A percentile compares a stretch with the other conserved stretches of the same genome.
phyloP scores from a whole-genome alignment of 2,797 vertebrate genomes.

The Melanogrammus aeglefinus region DNA sequence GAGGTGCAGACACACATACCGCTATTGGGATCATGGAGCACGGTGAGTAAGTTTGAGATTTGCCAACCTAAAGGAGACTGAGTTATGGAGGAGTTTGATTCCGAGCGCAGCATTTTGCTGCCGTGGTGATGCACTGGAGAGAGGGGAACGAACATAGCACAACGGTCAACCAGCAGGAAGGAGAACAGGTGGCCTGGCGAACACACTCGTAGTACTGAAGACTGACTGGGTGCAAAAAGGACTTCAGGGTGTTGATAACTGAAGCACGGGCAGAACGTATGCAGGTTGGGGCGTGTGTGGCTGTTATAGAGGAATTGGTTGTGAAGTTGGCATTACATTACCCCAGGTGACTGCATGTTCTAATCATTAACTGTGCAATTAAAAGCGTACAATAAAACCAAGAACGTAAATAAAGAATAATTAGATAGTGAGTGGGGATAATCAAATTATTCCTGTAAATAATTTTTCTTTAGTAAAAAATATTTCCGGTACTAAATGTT shows the following conservation, averaged over 20 bases:
- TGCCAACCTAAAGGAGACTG: conserved; percentile 99
- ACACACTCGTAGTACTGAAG: not conserved
- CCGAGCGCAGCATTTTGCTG: conserved; percentile 99
- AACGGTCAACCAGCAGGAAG: conserved; percentile 56
- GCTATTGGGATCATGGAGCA: conserved; percentile 80
- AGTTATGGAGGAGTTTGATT: conserved; percentile 99
- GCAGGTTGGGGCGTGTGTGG: not conserved
- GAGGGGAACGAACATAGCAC: conserved; percentile 80
- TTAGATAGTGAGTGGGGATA: not conserved
- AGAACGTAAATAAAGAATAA: not conserved
- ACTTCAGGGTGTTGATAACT: not conserved
- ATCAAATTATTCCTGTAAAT: not conserved
- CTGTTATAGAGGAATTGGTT: not conserved
- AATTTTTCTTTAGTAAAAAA: no score
- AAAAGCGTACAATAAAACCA: not conserved
- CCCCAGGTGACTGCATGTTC: not conserved
- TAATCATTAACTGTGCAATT: not conserved
- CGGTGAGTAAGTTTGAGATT: conserved; percentile 89
- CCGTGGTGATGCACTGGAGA: conserved; percentile 99
- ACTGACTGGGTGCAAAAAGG: not conserved
- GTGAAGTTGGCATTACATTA: not conserved
- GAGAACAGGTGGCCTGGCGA: not conserved
- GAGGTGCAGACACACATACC: conserved; percentile 81
- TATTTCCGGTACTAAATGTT: no score
- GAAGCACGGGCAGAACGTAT: not conserved